phyloP scores from a whole-genome alignment of 2,797 vertebrate species.

The Rhyacichthys aspro region DNA sequence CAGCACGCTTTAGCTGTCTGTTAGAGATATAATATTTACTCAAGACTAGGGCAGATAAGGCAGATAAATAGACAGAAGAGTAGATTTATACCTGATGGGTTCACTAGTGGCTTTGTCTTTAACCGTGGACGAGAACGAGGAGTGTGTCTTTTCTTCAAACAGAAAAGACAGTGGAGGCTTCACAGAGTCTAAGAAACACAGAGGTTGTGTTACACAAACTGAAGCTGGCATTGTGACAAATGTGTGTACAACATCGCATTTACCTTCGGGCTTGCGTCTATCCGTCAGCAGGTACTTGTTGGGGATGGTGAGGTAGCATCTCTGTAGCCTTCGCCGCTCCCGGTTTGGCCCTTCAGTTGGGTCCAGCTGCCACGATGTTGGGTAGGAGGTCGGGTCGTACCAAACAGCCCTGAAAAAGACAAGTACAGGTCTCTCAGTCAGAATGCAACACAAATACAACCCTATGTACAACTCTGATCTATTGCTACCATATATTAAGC shows the following conservation, averaged over 20 bases:
- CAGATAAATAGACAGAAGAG: background rate
- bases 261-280: slow-evolving; percentile 91
- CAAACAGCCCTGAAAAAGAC: slow-evolving; percentile 87
- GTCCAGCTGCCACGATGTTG: slow-evolving; percentile 96
- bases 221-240: background rate
- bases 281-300: slow-evolving; percentile 98
- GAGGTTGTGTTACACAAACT: slow-evolving; percentile 23
- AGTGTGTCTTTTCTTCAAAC: slow-evolving; percentile 97
- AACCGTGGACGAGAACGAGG: slow-evolving; percentile 96
- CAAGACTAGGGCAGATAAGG: too few relatives aligned
- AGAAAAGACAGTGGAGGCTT: slow-evolving; percentile 91
- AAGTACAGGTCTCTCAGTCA: background rate
- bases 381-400: slow-evolving; percentile 93
- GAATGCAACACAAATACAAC: background rate
- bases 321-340: slow-evolving; percentile 92
- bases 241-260: slow-evolving; percentile 9
- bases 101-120: slow-evolving; percentile 99
- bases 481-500: background rate
- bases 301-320: slow-evolving; percentile 96
- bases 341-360: slow-evolving; percentile 97
- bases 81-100: slow-evolving; percentile 88
- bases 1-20: background rate
- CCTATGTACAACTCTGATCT: too few relatives aligned
- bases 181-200: slow-evolving; percentile 78
- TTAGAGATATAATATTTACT: slow-evolving; percentile 16